These are phyloP conservation scores for Periophthalmus magnuspinnatus DNA, from an alignment of 2,797 vertebrate genomes.

Conservation along the genomic window DNA sequence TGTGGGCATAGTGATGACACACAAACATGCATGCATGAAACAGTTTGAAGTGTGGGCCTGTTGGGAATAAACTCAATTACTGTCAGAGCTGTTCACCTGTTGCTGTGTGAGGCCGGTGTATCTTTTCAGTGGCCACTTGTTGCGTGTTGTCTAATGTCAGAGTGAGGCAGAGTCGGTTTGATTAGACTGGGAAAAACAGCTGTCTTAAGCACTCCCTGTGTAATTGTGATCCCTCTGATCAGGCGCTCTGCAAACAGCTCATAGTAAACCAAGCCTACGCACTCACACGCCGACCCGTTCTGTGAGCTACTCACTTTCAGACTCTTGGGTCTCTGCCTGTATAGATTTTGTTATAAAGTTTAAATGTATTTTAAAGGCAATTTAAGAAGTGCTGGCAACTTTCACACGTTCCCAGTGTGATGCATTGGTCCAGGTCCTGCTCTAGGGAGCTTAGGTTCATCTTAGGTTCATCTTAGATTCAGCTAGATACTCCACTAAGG, in stretches of 20 bases:
- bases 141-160: conserved; percentile 45
- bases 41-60: not conserved
- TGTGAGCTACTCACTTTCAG: conserved; percentile 4
- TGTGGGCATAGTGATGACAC: not conserved
- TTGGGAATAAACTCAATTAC: conserved; percentile 20
- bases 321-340: not conserved
- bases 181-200: conserved; percentile 60
- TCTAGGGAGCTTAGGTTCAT: no score
- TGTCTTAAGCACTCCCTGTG: conserved; percentile 62
- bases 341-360: not conserved
- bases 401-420: not conserved
- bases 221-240: conserved; percentile 69
- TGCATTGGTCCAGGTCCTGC: no score
- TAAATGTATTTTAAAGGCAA: not conserved
- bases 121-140: conserved; percentile 49
- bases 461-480: no score
- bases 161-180: conserved; percentile 48
- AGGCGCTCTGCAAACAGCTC: conserved; percentile 58
- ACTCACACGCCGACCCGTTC: conserved; percentile 28
- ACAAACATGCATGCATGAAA: not conserved
- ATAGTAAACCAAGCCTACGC: conserved; percentile 61
- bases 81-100: conserved; percentile 43
- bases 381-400: not conserved
- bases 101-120: conserved; percentile 29
- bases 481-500: no score